Percentiles rank a stretch among this genome's conserved stretches.
Conservation (phyloP, 2,888 invertebrate genomes). For the Hirtodrosophila alboralis region DNA sequence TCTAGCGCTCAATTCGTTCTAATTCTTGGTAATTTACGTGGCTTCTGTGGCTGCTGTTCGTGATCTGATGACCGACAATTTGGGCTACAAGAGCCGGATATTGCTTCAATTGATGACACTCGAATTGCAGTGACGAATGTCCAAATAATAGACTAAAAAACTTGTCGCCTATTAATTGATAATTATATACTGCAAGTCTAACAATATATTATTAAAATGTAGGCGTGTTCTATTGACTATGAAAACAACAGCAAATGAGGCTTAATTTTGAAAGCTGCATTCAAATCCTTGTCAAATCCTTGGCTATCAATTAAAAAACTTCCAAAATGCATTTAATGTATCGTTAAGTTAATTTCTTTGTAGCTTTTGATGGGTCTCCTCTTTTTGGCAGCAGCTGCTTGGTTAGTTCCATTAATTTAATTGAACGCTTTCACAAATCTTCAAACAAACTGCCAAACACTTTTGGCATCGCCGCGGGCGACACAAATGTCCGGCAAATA, state of each 20-base stretch:
- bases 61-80: conserved; percentile 55
- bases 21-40: conserved; percentile 73
- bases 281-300: background rate
- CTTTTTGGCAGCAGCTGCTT: conserved; percentile 47
- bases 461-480: conserved; percentile 43
- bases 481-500: conserved; percentile 35
- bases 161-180: too few relatives aligned
- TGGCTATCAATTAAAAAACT: conserved; percentile 3
- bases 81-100: conserved; percentile 67
- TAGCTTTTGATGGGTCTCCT: conserved; percentile 24
- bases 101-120: conserved; percentile 31
- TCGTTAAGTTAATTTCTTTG: conserved; percentile 54
- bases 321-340: conserved; percentile 43
- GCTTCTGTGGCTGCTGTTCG: conserved; percentile 1
- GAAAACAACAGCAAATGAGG: too few relatives aligned
- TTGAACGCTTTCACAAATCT: conserved; percentile 82
- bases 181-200: background rate
- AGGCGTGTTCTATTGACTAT: too few relatives aligned
- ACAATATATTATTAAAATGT: too few relatives aligned
- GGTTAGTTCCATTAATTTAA: conserved; percentile 78
- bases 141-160: conserved; percentile 39
- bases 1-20: conserved; percentile 54
- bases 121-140: conserved; percentile 8
- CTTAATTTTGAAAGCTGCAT: background rate
- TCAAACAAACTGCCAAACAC: conserved; percentile 40